Evolutionary conservation across 2,888 invertebrate genomes (phyloP).

Genomic region (Eurytoma adleriae): DNA sequence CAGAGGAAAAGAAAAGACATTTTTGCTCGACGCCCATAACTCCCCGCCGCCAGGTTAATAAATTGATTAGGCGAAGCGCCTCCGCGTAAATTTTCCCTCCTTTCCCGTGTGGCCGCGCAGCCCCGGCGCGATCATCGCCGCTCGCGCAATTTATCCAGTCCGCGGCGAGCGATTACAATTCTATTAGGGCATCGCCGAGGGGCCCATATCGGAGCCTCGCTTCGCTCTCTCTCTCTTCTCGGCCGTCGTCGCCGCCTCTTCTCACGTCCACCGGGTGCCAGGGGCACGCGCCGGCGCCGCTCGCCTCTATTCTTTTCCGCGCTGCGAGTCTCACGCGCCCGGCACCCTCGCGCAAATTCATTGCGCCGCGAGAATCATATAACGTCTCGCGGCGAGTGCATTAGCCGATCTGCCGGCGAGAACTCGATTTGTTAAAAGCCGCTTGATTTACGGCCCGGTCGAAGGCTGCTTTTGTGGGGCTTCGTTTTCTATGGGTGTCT

Average conservation of each 20-base stretch:
- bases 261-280: neutral
- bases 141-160: conserved; percentile 47
- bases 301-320: no score
- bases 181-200: conserved; percentile 52
- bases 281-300: neutral
- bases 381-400: conserved; percentile 5
- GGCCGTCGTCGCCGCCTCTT: neutral
- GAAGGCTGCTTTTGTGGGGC: no score
- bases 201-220: conserved; percentile 10
- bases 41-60: conserved; percentile 23
- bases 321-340: neutral
- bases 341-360: conserved; percentile 7
- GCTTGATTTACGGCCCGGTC: no score
- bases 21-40: conserved; percentile 38
- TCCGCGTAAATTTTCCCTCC: conserved; percentile 8
- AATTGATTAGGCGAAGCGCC: conserved; percentile 41
- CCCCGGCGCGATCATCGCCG: neutral
- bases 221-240: neutral
- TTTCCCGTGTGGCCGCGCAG: neutral
- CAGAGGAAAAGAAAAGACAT: neutral
- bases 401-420: neutral
- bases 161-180: conserved; percentile 48
- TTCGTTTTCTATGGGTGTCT: no score
- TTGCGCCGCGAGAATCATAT: conserved; percentile 8
- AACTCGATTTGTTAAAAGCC: no score